Percentiles rank a stretch among this genome's conserved stretches.
phyloP scores from a whole-genome alignment of 2,888 invertebrate species.

The Piscicola geometra region DNA sequence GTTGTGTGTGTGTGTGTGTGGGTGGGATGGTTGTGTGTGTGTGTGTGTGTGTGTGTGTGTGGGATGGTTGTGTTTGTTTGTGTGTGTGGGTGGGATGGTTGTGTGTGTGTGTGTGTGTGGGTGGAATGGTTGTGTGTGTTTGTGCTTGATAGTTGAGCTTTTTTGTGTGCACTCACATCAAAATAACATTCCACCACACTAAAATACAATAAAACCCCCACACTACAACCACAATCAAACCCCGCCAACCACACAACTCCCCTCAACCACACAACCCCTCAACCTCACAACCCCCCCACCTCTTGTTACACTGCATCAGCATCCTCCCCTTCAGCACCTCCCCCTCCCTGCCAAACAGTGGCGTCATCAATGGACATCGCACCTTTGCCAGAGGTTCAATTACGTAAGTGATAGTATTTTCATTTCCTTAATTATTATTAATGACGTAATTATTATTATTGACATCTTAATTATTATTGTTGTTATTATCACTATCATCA shows the following conservation, averaged over 20 bases:
- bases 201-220: slow-evolving; percentile 10
- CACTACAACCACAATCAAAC: background rate
- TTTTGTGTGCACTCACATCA: background rate
- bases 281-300: slow-evolving; percentile 60
- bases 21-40: background rate
- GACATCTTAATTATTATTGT: too few relatives aligned
- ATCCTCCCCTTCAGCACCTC: slow-evolving; percentile 83
- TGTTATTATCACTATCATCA: too few relatives aligned
- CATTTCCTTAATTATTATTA: too few relatives aligned
- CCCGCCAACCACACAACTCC: too few relatives aligned
- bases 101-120: background rate
- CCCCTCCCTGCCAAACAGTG: slow-evolving; percentile 88
- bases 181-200: background rate
- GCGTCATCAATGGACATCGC: slow-evolving; percentile 85
- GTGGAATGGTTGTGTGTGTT: background rate
- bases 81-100: too few relatives aligned
- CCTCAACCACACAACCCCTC: background rate
- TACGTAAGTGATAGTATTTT: too few relatives aligned
- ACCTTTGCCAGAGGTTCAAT: slow-evolving; percentile 59
- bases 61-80: too few relatives aligned
- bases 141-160: background rate
- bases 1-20: background rate
- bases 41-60: too few relatives aligned
- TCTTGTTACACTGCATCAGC: slow-evolving; percentile 81
- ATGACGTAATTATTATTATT: too few relatives aligned